Base-by-base conservation (phyloP, 2,888 invertebrate species). In the Bibio marci region DNA sequence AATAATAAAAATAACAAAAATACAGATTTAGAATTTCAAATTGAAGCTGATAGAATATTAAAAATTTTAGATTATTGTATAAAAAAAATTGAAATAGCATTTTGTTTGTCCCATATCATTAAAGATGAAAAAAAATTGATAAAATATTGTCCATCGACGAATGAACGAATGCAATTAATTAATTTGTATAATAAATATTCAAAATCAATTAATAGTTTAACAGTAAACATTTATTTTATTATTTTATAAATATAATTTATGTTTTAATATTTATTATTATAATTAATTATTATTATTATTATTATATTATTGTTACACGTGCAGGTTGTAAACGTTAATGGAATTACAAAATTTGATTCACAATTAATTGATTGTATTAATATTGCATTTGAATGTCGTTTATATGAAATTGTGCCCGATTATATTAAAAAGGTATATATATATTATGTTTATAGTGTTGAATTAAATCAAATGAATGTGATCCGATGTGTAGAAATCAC, bases 21-120 rank as follows among this genome's bases (percentile, higher is more conserved):
- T 49, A 55, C 33, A 59, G n/a, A n/a, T n/a, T n/a, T 69, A 44
- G 69, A 70, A 44, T 47, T 70, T 46, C 65, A 68, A 48, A 69
- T 73, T 38, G 69, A 70, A 54, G 59, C 64, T 3, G 67, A 69
- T 41, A 59, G 71, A 22, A 64, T 72, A 35, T 62, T 66, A 1
- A 64, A 64, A 46, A 65, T 71, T 38, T 47, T 71, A 7, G 62
- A 67, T 40, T 66, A 65, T 40, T 56, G 64, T 1, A 55, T 70
- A 4, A 59, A 61, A 39, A 67, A 68, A 48, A 59, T 42, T 31
- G 38, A 44, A 30, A 36, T 35, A n/a, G 38, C 42, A 6, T 35
- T 42, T 4, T 44, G 42, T 30, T 33, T 44, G 15, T 39, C 33
- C 10, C 15, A 11, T 4, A 30, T 32, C 4, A 5, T 32, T 14